Evolutionary conservation across 1,140 invertebrate species (phyloP), one percentile per base, ranked within the genome.

Genomic region (Drusus annulatus): DNA sequence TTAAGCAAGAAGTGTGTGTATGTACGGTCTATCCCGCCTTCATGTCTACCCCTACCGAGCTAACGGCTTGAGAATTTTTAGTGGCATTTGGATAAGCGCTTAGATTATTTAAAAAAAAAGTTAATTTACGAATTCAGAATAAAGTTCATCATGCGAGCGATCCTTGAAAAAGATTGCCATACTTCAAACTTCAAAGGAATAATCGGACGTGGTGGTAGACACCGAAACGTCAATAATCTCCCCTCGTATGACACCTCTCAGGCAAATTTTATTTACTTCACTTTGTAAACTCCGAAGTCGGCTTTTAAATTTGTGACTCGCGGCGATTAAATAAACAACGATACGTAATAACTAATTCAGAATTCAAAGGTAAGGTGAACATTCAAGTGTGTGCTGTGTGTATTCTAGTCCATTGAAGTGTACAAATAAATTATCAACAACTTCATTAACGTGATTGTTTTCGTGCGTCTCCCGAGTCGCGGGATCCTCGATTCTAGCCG

Each of bases 191-290:
- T n/a, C 2, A 36, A 36, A 8, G 31, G 31, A 36, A 36, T 36
- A 36, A 36, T 60, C 23, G 68, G 68, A 71, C 68, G 68, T 71
- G 68, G 23, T 71, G 36, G 31, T 71, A 71, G 31, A 69, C 45
- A 51, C 36, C 36, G 76, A 78, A 78, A 78, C 76, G 76, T 78
- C 76, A 78, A 78, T 78, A 78, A 78, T 78, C 62, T 78, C 51
- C 31, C 19, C 36, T 62, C n/a, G 36, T 76, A 45, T 68, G 71
- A 75, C 76, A 78, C 63, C 63, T 78, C 63, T 75, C 28, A 25
- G 17, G 8, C 25, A 52, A 73, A 54, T 52, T 54, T 73, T 73
- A 73, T 73, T 73, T 73, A 73, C 45, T 25, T 73, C 45, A 65
- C 23, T 75, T 75, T 75, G 73, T 58, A 10, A 23, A 75, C 19